A percentile compares a stretch with the other conserved stretches of the same genome.
Evolutionary conservation across 2,888 invertebrate species (phyloP).

Genomic region (Lucinisca nassula): DNA sequence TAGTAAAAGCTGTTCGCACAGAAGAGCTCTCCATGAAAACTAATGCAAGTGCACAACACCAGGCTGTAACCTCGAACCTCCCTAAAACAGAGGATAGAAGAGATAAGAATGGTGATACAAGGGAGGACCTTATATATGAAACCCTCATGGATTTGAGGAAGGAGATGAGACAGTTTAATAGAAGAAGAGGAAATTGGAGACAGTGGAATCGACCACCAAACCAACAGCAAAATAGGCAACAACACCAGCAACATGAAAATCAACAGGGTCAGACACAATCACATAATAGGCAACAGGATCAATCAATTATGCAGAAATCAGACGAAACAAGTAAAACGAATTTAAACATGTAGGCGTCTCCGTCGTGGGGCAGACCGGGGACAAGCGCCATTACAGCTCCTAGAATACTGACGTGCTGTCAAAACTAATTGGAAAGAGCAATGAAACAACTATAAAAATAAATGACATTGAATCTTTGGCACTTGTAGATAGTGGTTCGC

Average conservation of each 20-base stretch:
- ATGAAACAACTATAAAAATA: background rate
- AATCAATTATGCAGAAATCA: background rate
- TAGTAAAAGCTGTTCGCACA: no score
- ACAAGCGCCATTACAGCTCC: background rate
- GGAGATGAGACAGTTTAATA: background rate
- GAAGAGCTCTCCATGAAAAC: no score
- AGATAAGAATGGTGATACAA: background rate
- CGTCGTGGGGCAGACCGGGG: slow-evolving; percentile 8
- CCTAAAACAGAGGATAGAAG: background rate
- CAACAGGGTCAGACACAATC: background rate
- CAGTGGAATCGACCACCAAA: background rate
- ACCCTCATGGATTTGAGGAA: background rate
- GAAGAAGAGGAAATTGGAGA: background rate
- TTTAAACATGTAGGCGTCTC: slow-evolving; percentile 1
- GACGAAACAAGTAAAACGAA: background rate
- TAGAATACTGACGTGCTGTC: background rate
- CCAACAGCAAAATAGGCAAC: background rate
- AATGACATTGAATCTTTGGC: background rate
- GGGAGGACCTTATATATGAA: background rate
- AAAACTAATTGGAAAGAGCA: background rate
- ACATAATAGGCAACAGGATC: background rate
- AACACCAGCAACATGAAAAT: background rate
- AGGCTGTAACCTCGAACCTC: background rate
- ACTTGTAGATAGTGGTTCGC: background rate
- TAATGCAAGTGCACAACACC: no score